A percentile compares a stretch with the other conserved stretches of the same genome.
These are phyloP conservation scores for Paedocypris micromegethes DNA, from an alignment of 2,797 vertebrate genomes.

Conservation along the genomic window DNA sequence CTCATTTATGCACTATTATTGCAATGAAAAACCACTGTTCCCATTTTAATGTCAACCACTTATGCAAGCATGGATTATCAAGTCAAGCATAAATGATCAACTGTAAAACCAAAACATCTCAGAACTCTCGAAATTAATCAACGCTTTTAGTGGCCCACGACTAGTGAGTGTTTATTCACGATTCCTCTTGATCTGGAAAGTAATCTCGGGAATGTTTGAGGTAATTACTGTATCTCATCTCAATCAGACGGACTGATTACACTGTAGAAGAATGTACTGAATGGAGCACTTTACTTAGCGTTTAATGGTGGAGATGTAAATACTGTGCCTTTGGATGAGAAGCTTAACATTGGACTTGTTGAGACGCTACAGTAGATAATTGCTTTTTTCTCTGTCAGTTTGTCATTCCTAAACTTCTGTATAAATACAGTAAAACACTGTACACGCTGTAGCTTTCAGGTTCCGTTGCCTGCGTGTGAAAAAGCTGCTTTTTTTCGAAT, in stretches of 20 bases:
- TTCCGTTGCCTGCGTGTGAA: slow-evolving; percentile 15
- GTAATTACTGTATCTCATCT: slow-evolving; percentile 40
- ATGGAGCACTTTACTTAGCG: slow-evolving; percentile 66
- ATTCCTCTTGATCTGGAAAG: too few relatives aligned
- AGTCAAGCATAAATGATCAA: too few relatives aligned
- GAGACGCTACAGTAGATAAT: slow-evolving; percentile 30
- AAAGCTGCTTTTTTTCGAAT: not conserved
- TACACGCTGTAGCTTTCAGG: slow-evolving; percentile 7
- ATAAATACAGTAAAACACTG: slow-evolving; percentile 1
- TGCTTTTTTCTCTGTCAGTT: slow-evolving; percentile 42
- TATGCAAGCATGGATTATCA: too few relatives aligned
- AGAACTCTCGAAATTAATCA: too few relatives aligned
- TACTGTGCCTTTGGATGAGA: slow-evolving; percentile 73
- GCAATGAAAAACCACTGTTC: too few relatives aligned
- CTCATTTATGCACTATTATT: too few relatives aligned
- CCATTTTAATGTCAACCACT: too few relatives aligned
- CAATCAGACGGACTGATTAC: slow-evolving; percentile 52
- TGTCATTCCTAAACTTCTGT: slow-evolving; percentile 14
- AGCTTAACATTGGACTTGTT: slow-evolving; percentile 56
- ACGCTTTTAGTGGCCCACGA: too few relatives aligned
- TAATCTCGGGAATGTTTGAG: not conserved
- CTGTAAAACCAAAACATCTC: too few relatives aligned
- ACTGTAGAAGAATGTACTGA: slow-evolving; percentile 60
- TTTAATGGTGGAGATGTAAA: slow-evolving; percentile 63
- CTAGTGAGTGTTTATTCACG: too few relatives aligned